Base-by-base conservation (phyloP, 2,113 vertebrate species). In the Neofelis nebulosa region DNA sequence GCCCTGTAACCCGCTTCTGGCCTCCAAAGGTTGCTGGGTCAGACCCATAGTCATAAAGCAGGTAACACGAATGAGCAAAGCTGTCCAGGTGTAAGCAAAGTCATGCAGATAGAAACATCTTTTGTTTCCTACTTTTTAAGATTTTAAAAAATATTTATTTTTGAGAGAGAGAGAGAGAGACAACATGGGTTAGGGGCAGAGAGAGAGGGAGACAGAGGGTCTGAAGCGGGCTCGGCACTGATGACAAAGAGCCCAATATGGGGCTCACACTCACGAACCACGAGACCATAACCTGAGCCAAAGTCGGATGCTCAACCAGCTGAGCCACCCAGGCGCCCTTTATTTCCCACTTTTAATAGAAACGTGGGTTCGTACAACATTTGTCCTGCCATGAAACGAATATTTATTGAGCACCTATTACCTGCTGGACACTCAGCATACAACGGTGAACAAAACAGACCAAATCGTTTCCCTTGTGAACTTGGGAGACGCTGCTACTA, bases 321-420 rank as follows among this genome's bases (percentile, higher is more conserved):
- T 25, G 57, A 61, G 21, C 57, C 57, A 61, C 21, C 57, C 57
- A 61, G 57, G 21, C 1, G 57, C 57, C 57, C 57, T 21, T 61
- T 61, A 61, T 23, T 23, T 50, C 78, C 25, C 9, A 19, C 36
- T 52, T 41, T 65, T n/a, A 79, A 33, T 48, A 85, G 65, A 81
- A 41, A 80, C 10, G 0, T 29, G 61, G 45, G 48, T 36, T 55
- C 27, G 3, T 1, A 65, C 55, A n/a, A 25, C 29, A 52, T 9
- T 33, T 38, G 3, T 21, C 29, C n/a, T 86, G n/a, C 68, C 9
- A 16, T 29, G n/a, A 55, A 73, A 7, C 5, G 93, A 41, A 11
- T 84, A 57, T 45, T 95, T 65, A 63, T 8, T 78, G 87, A 96
- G 4, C 50, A 71, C 33, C 48, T 93, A 27, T 89, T 74, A 3